Percentiles rank a stretch among this genome's conserved stretches.
phyloP scores from a whole-genome alignment of 2,888 invertebrate species.

The Drosophila koepferae region DNA sequence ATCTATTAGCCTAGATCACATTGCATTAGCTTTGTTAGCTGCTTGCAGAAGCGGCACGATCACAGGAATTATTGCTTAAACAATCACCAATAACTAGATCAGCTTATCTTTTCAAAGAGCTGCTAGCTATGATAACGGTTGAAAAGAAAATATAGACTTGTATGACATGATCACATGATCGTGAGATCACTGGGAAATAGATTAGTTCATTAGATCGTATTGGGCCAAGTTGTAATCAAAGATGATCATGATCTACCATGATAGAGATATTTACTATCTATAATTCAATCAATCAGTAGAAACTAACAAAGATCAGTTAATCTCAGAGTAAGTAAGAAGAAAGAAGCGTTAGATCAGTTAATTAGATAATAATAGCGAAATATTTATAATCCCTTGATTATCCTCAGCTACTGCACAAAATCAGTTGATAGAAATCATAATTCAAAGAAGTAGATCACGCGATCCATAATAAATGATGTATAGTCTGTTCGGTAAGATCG shows the following conservation, averaged over 20 bases:
- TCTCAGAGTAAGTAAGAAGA: not conserved
- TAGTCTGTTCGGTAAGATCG: not conserved
- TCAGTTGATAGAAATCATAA: not conserved
- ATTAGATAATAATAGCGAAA: not conserved
- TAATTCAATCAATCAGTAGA: not conserved
- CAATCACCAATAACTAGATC: not conserved
- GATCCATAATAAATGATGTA: not conserved
- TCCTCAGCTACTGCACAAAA: not conserved
- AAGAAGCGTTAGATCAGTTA: not conserved
- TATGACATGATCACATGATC: not conserved
- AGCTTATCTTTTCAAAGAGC: not conserved
- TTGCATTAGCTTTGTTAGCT: not conserved
- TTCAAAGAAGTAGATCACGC: not conserved
- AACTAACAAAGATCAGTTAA: not conserved
- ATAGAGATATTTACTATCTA: too few species aligned
- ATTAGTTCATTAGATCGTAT: not conserved
- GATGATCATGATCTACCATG: not conserved
- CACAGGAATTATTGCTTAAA: not conserved
- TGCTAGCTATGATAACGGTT: not conserved
- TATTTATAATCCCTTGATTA: not conserved
- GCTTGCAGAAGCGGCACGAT: not conserved
- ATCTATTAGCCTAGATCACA: slow-evolving; percentile 1
- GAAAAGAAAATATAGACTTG: too few species aligned
- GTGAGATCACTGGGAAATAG: not conserved
- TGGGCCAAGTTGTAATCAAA: not conserved